phyloP scores from a whole-genome alignment of 37 sponge, comb jelly and placozoan species.

The Eunapius fragilis region DNA sequence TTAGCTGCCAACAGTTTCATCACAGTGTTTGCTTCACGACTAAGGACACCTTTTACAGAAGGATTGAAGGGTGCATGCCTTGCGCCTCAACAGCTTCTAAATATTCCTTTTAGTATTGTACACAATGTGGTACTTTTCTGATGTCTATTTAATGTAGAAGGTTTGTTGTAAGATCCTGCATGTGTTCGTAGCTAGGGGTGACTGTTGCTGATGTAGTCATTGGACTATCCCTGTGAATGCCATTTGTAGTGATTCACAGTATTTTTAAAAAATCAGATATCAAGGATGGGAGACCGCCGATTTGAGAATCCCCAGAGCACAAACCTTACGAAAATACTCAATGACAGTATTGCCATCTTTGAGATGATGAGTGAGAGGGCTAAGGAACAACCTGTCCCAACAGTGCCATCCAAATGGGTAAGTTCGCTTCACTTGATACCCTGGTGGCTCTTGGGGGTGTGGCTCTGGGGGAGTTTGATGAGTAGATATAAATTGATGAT shows the following conservation, averaged over 20 bases:
- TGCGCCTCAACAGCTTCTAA: too few relatives aligned
- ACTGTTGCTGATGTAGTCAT: not conserved
- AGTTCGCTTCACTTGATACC: not conserved
- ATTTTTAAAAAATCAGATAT: constrained; percentile 39
- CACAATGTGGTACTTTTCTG: too few relatives aligned
- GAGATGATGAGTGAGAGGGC: constrained; percentile 61
- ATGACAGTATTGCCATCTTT: constrained; percentile 41
- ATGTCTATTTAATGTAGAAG: too few relatives aligned
- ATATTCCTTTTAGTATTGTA: too few relatives aligned
- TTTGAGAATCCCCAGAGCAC: constrained; percentile 91
- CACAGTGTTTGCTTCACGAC: too few relatives aligned
- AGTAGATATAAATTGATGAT: too few relatives aligned
- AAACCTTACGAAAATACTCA: constrained; percentile 71
- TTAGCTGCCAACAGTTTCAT: too few relatives aligned
- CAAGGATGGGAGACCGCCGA: constrained; percentile 60
- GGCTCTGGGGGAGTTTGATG: too few relatives aligned
- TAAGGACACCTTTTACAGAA: too few relatives aligned
- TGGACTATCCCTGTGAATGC: not conserved
- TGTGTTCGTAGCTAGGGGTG: not conserved
- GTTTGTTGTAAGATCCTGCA: not conserved
- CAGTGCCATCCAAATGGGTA: not conserved
- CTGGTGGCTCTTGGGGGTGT: not conserved
- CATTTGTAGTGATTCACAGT: not conserved
- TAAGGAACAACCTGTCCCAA: constrained; percentile 3
- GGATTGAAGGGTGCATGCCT: too few relatives aligned